Conservation (phyloP, 2,888 invertebrate species). For the Tribolium freemani region DNA sequence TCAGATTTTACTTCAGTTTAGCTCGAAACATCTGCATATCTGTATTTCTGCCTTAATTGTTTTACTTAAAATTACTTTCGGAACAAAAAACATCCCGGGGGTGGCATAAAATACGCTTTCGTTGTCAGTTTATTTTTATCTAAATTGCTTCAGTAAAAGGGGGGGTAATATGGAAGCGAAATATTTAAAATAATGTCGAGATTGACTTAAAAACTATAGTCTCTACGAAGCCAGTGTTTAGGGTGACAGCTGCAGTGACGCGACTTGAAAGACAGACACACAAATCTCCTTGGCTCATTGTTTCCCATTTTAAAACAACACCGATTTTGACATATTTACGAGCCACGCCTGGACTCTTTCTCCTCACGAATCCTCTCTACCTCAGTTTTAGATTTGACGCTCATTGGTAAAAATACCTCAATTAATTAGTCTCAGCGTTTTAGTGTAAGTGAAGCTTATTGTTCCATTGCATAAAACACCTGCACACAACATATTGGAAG, state of each 20-base stretch:
- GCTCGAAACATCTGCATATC: slow-evolving; percentile 39
- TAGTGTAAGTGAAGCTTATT: background rate
- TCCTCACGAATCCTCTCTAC: slow-evolving; percentile 39
- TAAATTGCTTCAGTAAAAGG: slow-evolving; percentile 54
- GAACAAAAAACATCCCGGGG: slow-evolving; percentile 57
- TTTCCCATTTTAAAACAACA: slow-evolving; percentile 68
- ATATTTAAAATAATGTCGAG: slow-evolving; percentile 59
- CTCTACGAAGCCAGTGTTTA: slow-evolving; percentile 54
- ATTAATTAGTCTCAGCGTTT: slow-evolving; percentile 53
- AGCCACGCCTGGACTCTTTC: slow-evolving; percentile 61
- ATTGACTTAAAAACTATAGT: slow-evolving; percentile 60
- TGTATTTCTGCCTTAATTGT: slow-evolving; percentile 50
- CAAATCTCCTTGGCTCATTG: slow-evolving; percentile 67
- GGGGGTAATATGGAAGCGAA: slow-evolving; percentile 32
- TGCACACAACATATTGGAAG: slow-evolving; percentile 32
- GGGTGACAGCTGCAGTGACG: slow-evolving; percentile 66
- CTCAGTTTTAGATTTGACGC: slow-evolving; percentile 56
- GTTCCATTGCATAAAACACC: slow-evolving; percentile 23
- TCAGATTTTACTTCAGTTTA: slow-evolving; percentile 2
- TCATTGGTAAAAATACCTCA: slow-evolving; percentile 61
- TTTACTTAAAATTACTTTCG: slow-evolving; percentile 60
- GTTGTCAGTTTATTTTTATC: slow-evolving; percentile 62
- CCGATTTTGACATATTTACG: slow-evolving; percentile 68
- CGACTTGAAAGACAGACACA: slow-evolving; percentile 64
- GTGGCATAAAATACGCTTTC: slow-evolving; percentile 58